phyloP scores from a whole-genome alignment of 2,888 invertebrate species.

The Bellardia bayeri region DNA sequence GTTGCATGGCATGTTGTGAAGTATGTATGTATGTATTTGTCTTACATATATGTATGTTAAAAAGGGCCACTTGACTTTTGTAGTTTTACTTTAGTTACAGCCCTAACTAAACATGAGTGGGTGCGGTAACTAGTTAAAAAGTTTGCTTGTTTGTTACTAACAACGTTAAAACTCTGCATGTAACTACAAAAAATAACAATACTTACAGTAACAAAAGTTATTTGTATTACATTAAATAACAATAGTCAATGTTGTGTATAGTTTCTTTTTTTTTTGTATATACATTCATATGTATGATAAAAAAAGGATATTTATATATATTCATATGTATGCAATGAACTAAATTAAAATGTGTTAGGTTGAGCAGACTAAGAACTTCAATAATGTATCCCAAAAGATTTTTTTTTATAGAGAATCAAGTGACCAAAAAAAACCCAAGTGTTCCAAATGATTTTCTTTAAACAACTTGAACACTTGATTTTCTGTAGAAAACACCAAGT shows the following conservation, averaged over 20 bases:
- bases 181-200: not conserved
- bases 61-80: conserved; percentile 53
- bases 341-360: no score
- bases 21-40: not conserved
- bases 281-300: no score
- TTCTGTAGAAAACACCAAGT: no score
- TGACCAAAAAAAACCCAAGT: no score
- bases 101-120: not conserved
- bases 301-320: no score
- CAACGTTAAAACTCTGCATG: conserved; percentile 1
- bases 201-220: conserved; percentile 22
- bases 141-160: conserved; percentile 1
- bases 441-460: no score
- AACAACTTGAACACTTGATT: no score
- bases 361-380: no score
- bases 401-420: no score
- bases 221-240: conserved; percentile 48
- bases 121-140: conserved; percentile 30
- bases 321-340: no score
- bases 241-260: conserved; percentile 14
- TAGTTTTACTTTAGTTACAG: conserved; percentile 19
- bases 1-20: conserved; percentile 42
- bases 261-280: not conserved
- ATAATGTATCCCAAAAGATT: no score
- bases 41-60: not conserved